A percentile compares a stretch with the other conserved stretches of the same genome.
Conservation (phyloP, 53 echinoderm and acorn worm genomes). For the Pentamera pediparva region DNA sequence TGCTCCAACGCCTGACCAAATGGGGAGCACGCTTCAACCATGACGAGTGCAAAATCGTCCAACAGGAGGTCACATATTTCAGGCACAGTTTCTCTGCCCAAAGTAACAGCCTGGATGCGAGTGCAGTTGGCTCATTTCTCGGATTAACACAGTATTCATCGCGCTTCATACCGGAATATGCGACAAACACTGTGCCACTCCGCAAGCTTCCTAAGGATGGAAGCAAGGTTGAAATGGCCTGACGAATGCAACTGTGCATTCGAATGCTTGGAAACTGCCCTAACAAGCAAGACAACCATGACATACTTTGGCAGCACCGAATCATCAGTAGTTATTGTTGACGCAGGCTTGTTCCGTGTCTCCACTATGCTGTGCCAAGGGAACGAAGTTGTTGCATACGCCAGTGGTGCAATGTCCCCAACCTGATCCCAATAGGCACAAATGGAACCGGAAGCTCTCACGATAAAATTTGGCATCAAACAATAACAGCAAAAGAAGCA, state of each 20-base stretch:
- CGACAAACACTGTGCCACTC: no score
- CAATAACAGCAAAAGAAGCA: constrained; percentile 15
- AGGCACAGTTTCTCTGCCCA: constrained; percentile 42
- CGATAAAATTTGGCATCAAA: no score
- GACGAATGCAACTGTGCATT: constrained; percentile 14
- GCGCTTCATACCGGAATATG: no score
- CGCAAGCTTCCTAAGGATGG: no score
- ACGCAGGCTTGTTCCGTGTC: constrained; percentile 48
- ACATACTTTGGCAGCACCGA: constrained; percentile 42
- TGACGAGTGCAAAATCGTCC: constrained; percentile 43
- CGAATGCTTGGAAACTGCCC: constrained; percentile 15
- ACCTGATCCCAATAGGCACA: constrained; percentile 53
- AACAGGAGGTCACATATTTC: constrained; percentile 8
- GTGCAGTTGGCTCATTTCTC: no score
- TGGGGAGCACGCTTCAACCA: constrained; percentile 47
- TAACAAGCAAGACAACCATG: constrained; percentile 36
- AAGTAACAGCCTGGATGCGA: constrained; percentile 40
- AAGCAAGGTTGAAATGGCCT: constrained; percentile 59
- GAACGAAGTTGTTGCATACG: constrained; percentile 28
- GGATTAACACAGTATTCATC: no score
- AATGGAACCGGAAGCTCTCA: constrained; percentile 55
- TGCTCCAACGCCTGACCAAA: constrained; percentile 41
- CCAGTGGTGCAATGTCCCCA: constrained; percentile 38
- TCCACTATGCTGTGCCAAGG: constrained; percentile 55
- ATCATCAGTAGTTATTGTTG: constrained; percentile 32